phyloP scores from a whole-genome alignment of 1,140 invertebrate genomes.

The Rhizoglyphus robini region DNA sequence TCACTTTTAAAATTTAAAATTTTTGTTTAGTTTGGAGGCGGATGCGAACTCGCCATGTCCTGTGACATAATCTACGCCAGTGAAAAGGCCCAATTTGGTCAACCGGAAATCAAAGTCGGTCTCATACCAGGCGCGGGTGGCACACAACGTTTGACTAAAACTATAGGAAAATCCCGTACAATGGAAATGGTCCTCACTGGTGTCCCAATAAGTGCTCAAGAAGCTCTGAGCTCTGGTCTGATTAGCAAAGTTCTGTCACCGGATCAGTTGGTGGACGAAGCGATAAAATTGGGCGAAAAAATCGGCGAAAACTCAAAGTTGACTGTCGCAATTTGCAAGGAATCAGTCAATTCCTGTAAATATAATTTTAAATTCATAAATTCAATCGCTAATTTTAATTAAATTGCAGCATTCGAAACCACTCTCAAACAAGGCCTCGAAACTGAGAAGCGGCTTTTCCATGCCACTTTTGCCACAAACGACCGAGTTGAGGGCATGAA shows the following conservation, averaged over 20 bases:
- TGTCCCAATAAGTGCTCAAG: slow-evolving; percentile 69
- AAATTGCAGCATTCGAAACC: slow-evolving; percentile 58
- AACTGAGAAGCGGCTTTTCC: slow-evolving; percentile 76
- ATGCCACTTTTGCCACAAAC: slow-evolving; percentile 68
- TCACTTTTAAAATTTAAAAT: background rate
- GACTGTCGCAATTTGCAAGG: slow-evolving; percentile 74
- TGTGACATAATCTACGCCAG: slow-evolving; percentile 98
- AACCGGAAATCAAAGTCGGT: slow-evolving; percentile 90
- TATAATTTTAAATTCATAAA: slow-evolving; percentile 27
- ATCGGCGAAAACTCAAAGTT: slow-evolving; percentile 81
- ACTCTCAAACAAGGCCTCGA: slow-evolving; percentile 71
- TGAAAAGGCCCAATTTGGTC: slow-evolving; percentile 91
- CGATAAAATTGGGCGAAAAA: slow-evolving; percentile 83
- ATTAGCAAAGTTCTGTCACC: slow-evolving; percentile 83
- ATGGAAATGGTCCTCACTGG: slow-evolving; percentile 97
- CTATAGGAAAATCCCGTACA: slow-evolving; percentile 90
- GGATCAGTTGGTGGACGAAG: slow-evolving; percentile 69
- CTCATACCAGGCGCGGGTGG: slow-evolving; percentile 94
- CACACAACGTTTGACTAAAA: slow-evolving; percentile 76
- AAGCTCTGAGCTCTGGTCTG: slow-evolving; percentile 66
- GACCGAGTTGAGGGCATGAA: slow-evolving; percentile 86
- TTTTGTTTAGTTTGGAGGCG: slow-evolving; percentile 65
- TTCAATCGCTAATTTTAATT: background rate
- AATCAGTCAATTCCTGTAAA: slow-evolving; percentile 68
- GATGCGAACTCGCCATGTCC: slow-evolving; percentile 97